Evolutionary conservation across 1,140 invertebrate genomes (phyloP).

Genomic region (Amphibalanus amphitrite): DNA sequence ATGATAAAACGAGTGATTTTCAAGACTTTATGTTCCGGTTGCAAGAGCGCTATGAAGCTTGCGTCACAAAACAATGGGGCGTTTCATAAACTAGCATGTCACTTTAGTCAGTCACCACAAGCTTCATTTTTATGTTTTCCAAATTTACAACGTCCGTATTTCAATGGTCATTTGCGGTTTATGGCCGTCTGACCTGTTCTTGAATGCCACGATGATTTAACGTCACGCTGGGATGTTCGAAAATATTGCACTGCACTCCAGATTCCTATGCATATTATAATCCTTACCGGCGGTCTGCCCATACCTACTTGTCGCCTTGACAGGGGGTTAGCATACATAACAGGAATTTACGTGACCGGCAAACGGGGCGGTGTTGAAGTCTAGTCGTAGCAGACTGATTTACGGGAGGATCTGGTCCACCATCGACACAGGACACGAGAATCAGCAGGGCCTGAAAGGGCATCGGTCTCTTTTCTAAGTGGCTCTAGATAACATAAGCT

Average conservation of each 20-base stretch:
- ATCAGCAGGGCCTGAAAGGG: not conserved
- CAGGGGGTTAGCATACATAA: not conserved
- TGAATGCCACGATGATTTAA: not conserved
- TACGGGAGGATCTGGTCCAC: not conserved
- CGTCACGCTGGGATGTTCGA: not conserved
- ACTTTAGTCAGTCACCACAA: not conserved
- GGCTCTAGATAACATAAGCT: no score
- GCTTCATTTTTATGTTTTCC: not conserved
- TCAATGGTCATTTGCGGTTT: not conserved
- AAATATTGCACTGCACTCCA: not conserved
- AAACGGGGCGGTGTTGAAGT: not conserved
- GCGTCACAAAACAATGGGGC: not conserved
- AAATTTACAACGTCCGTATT: not conserved
- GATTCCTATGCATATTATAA: not conserved
- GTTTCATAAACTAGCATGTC: not conserved
- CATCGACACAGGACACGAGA: not conserved
- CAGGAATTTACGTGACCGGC: not conserved
- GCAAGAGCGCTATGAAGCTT: not conserved
- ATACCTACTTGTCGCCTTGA: not conserved
- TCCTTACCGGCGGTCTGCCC: not conserved
- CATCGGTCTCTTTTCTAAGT: no score
- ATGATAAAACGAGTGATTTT: no score
- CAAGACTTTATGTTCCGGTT: no score
- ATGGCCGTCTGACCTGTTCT: not conserved
- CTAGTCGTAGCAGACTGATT: not conserved